These are phyloP conservation scores for Sipha maydis DNA, from an alignment of 2,888 invertebrate genomes.

Conservation along the genomic window DNA sequence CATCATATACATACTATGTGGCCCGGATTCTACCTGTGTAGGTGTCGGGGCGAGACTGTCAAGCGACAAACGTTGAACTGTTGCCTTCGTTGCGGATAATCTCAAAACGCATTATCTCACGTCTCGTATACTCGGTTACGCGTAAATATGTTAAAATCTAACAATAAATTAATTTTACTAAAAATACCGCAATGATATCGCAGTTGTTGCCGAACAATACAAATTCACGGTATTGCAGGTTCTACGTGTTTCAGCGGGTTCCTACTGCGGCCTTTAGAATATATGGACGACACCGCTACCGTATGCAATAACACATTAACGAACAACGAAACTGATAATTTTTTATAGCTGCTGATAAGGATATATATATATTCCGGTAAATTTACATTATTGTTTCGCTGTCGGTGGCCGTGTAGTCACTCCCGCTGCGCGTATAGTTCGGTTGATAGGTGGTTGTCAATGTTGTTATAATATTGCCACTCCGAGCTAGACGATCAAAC, in stretches of 20 bases:
- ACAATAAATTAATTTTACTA: not conserved
- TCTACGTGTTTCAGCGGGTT: too few relatives aligned
- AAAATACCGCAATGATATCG: too few relatives aligned
- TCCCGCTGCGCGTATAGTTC: not conserved
- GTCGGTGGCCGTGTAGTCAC: not conserved
- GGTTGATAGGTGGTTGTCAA: not conserved
- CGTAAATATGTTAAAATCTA: not conserved
- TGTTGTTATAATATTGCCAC: not conserved
- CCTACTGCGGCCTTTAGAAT: too few relatives aligned
- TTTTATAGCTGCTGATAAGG: not conserved
- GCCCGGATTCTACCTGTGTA: too few relatives aligned
- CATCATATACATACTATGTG: too few relatives aligned
- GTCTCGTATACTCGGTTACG: not conserved
- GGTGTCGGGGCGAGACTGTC: not conserved
- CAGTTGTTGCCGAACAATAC: too few relatives aligned
- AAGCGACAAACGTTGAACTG: too few relatives aligned
- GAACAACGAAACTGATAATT: not conserved
- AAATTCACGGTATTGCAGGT: too few relatives aligned
- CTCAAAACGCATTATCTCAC: not conserved
- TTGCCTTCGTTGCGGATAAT: not conserved
- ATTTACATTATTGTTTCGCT: not conserved
- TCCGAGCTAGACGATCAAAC: not conserved
- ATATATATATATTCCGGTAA: not conserved
- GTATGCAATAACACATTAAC: not conserved
- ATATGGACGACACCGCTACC: too few relatives aligned